Evolutionary conservation across 1,140 invertebrate genomes (phyloP).

Genomic region (Cephus cinctus): DNA sequence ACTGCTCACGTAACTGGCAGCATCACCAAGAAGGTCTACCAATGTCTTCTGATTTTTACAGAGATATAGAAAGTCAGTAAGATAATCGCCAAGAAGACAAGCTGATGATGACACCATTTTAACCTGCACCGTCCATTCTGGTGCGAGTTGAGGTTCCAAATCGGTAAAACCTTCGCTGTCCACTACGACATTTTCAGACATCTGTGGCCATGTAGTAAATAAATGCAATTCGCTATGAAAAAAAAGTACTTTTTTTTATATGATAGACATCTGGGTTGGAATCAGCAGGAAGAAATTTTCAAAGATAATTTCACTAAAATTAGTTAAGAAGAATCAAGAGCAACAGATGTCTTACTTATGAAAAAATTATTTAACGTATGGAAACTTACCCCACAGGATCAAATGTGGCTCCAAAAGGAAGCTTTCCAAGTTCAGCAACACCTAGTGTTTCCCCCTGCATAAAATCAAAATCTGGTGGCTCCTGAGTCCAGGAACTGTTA

Average conservation of each 20-base stretch:
- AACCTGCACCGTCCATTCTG: constrained; percentile 71
- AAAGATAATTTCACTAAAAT: no score
- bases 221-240: constrained; percentile 71
- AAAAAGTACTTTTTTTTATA: constrained; percentile 12
- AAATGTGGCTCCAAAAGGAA: constrained; percentile 81
- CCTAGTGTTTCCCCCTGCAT: constrained; percentile 61
- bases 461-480: constrained; percentile 72
- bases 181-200: constrained; percentile 83
- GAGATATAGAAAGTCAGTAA: constrained; percentile 60
- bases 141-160: constrained; percentile 82
- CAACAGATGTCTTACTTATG: constrained; percentile 37
- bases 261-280: no score
- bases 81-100: constrained; percentile 67
- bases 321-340: no score
- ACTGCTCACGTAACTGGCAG: constrained; percentile 37
- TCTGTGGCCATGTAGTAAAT: constrained; percentile 83
- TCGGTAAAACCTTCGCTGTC: constrained; percentile 87
- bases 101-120: constrained; percentile 61
- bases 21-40: constrained; percentile 62
- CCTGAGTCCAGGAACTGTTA: constrained; percentile 65
- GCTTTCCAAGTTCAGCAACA: constrained; percentile 59
- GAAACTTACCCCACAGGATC: constrained; percentile 69
- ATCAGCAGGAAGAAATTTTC: no score
- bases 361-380: constrained; percentile 18
- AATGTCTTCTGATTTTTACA: constrained; percentile 51